Evolutionary conservation across 2,888 invertebrate genomes (phyloP).

Genomic region (Abrostola triplasia): DNA sequence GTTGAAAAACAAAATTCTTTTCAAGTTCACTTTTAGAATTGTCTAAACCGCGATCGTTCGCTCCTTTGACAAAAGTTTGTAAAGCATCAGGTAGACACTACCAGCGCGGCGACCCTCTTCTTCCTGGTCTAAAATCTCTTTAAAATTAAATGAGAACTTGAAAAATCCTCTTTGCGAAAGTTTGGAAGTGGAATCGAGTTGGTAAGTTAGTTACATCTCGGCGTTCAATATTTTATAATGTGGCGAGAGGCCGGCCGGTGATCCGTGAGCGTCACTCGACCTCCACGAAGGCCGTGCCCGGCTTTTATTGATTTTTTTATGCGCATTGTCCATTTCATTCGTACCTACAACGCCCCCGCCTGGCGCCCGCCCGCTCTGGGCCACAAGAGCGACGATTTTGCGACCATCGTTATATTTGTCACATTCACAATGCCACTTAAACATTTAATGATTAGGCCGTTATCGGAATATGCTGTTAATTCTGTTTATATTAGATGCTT

Average conservation of each 20-base stretch:
- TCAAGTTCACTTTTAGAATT: constrained; percentile 27
- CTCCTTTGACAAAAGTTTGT: constrained; percentile 42
- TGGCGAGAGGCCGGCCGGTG: constrained; percentile 61
- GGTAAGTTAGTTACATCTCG: constrained; percentile 48
- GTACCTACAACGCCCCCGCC: constrained; percentile 65
- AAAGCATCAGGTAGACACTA: constrained; percentile 29
- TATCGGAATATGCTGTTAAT: constrained; percentile 19
- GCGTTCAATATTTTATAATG: constrained; percentile 57
- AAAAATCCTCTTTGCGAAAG: constrained; percentile 47
- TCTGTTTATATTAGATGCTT: constrained; percentile 14
- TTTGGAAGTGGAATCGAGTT: constrained; percentile 53
- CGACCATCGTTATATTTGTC: constrained; percentile 48
- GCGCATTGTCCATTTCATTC: constrained; percentile 85
- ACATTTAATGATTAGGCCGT: constrained; percentile 27
- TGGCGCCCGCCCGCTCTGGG: constrained; percentile 47
- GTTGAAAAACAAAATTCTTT: constrained; percentile 15
- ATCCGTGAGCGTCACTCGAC: constrained; percentile 75
- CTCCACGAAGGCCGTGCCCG: constrained; percentile 84
- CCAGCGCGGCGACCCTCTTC: constrained; percentile 19
- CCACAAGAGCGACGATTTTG: constrained; percentile 50
- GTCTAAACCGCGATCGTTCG: constrained; percentile 32
- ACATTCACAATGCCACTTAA: constrained; percentile 29
- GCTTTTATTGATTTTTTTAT: constrained; percentile 87
- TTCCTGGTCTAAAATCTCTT: constrained; percentile 38
- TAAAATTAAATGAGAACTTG: constrained; percentile 51